Evolutionary conservation across 2,888 invertebrate species (phyloP).

Genomic region (Agrilus cyanescens): DNA sequence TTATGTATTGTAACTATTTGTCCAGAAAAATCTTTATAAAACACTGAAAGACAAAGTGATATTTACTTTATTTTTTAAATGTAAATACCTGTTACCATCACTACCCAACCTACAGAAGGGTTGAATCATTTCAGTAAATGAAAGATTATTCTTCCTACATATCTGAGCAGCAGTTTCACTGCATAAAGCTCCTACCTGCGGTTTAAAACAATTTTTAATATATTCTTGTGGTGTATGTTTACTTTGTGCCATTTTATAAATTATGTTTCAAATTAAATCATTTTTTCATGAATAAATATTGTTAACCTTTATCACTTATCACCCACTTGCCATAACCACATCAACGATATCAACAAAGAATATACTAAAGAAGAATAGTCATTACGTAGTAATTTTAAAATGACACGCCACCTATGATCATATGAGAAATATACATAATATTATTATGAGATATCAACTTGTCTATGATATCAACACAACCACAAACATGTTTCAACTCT

Average conservation of each 20-base stretch:
- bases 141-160: constrained; percentile 82
- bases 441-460: no score
- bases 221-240: constrained; percentile 70
- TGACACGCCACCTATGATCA: no score
- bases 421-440: no score
- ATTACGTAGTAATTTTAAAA: no score
- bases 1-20: constrained; percentile 59
- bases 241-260: constrained; percentile 43
- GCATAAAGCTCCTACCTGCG: constrained; percentile 75
- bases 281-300: no score
- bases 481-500: no score
- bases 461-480: no score
- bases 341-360: no score
- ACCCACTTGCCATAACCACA: no score
- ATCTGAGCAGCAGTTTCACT: constrained; percentile 72
- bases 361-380: no score
- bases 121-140: constrained; percentile 79
- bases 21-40: constrained; percentile 75
- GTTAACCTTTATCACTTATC: no score
- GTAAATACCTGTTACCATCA: constrained; percentile 46
- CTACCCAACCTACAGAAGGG: constrained; percentile 71
- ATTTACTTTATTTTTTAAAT: constrained; percentile 7
- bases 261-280: not conserved
- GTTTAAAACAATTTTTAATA: constrained; percentile 81
- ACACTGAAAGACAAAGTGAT: constrained; percentile 42